These are phyloP conservation scores for Apodemia mormo DNA, from an alignment of 2,888 invertebrate species.

Conservation along the genomic window DNA sequence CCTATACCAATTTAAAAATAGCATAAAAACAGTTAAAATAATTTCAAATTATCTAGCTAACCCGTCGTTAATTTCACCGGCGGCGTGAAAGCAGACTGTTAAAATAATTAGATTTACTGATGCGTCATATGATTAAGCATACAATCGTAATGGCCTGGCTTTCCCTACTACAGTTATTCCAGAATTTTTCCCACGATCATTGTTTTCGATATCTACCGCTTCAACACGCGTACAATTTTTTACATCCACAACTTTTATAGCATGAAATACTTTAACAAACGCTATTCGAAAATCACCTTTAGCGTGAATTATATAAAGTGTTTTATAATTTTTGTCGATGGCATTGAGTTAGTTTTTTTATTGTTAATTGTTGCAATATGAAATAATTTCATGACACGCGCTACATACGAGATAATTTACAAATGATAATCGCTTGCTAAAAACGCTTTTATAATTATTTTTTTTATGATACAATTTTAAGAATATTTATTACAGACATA, in stretches of 20 bases:
- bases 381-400: constrained; percentile 46
- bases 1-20: not conserved
- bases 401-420: constrained; percentile 40
- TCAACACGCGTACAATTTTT: constrained; percentile 43
- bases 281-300: constrained; percentile 28
- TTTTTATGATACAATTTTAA: constrained; percentile 4
- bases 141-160: constrained; percentile 44
- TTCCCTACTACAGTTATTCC: constrained; percentile 59
- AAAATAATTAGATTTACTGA: constrained; percentile 20
- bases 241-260: constrained; percentile 33
- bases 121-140: constrained; percentile 25
- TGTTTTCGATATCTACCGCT: constrained; percentile 52
- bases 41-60: not conserved
- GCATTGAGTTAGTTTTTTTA: constrained; percentile 26
- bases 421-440: constrained; percentile 15
- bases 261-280: constrained; percentile 4
- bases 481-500: not conserved
- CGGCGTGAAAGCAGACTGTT: constrained; percentile 20
- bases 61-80: constrained; percentile 6
- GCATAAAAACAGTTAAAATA: not conserved
- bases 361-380: constrained; percentile 43
- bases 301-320: constrained; percentile 19
- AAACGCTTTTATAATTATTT: not conserved
- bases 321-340: not conserved
- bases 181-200: constrained; percentile 69